Conservation (phyloP, 2,797 vertebrate genomes). For the Eulemur albifrons region DNA sequence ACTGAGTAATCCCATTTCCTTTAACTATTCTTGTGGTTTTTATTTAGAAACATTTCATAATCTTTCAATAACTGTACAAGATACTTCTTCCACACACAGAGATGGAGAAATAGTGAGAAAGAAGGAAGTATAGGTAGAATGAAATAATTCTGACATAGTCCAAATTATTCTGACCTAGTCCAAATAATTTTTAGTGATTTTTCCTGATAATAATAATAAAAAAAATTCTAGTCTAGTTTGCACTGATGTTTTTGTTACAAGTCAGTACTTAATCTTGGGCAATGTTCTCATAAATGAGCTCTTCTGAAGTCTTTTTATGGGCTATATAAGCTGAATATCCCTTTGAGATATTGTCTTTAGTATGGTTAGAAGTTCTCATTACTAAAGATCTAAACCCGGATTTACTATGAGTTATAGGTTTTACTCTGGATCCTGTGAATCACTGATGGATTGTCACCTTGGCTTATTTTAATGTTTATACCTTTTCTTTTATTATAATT, state of each 20-base stretch:
- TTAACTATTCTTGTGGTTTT: conserved; percentile 4
- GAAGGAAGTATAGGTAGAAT: background rate
- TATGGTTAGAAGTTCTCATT: background rate
- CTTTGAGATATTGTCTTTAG: background rate
- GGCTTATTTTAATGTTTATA: conserved; percentile 49
- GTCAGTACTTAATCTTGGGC: conserved; percentile 2
- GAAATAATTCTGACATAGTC: background rate
- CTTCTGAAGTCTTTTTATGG: background rate
- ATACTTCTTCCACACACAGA: background rate
- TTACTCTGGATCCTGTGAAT: background rate
- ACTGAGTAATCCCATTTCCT: background rate
- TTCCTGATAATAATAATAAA: background rate
- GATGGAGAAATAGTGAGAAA: background rate
- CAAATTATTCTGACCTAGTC: background rate
- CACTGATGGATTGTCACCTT: background rate
- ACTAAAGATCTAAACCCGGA: background rate
- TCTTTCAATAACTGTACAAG: background rate
- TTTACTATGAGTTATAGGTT: background rate
- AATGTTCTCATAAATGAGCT: background rate
- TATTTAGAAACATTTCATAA: background rate
- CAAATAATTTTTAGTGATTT: conserved; percentile 30
- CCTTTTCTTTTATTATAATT: conserved; percentile 12
- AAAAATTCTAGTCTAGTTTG: background rate
- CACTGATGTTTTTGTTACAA: conserved; percentile 46
- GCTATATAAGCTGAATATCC: background rate